Percentiles rank a stretch among this genome's conserved stretches.
Evolutionary conservation across 2,113 vertebrate species (phyloP).

Genomic region (Antechinus stuartii): DNA sequence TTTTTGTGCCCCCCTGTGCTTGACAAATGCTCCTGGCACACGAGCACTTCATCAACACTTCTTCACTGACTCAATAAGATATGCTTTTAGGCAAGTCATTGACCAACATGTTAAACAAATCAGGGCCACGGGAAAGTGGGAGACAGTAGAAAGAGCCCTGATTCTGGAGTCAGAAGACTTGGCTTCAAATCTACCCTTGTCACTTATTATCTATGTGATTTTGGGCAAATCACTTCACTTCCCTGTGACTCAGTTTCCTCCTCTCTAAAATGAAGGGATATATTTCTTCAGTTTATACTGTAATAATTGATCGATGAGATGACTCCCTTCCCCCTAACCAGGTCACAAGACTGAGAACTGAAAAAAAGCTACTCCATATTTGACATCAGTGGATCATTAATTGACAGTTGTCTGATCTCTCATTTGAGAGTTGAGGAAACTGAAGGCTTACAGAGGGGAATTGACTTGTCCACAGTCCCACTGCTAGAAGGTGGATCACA

Average conservation of each 20-base stretch:
- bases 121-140: not conserved
- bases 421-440: not conserved
- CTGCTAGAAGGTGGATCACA: slow-evolving; percentile 1
- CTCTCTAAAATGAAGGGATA: not conserved
- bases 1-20: not conserved
- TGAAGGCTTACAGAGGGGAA: not conserved
- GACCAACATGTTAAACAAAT: not conserved
- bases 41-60: not conserved
- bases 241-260: not conserved
- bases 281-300: not conserved
- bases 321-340: not conserved
- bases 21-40: not conserved
- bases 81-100: not conserved
- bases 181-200: not conserved
- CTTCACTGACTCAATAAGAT: not conserved
- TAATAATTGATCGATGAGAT: not conserved
- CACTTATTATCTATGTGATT: not conserved
- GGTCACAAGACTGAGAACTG: slow-evolving; percentile 3
- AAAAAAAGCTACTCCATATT: not conserved
- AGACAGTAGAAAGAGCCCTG: not conserved
- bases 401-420: not conserved
- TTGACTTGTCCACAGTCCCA: slow-evolving; percentile 18
- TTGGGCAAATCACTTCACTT: not conserved
- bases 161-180: not conserved
- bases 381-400: slow-evolving; percentile 5